Conservation (phyloP, 37 sponge, comb jelly and placozoan genomes). For the Halichondria panicea region DNA sequence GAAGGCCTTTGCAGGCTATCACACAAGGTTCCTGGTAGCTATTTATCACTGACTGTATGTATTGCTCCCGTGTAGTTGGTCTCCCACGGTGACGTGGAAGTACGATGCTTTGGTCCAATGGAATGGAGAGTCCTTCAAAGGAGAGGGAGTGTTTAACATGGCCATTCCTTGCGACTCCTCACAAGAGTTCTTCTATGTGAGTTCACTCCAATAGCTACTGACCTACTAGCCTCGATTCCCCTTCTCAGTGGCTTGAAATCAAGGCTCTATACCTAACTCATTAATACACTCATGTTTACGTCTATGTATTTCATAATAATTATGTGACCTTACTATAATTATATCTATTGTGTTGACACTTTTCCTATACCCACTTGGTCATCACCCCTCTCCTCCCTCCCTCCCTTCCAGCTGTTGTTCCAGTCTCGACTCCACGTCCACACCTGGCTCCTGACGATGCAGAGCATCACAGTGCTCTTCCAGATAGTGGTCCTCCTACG, state of each 20-base stretch:
- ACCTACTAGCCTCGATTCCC: not conserved
- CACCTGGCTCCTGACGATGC: slow-evolving; percentile 59
- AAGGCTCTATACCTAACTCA: too few species aligned
- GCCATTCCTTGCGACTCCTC: slow-evolving; percentile 77
- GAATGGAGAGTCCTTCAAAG: slow-evolving; percentile 67
- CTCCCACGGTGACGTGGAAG: slow-evolving; percentile 54
- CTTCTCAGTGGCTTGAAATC: too few species aligned
- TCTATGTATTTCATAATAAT: too few species aligned
- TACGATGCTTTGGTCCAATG: slow-evolving; percentile 56
- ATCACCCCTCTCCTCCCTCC: too few species aligned
- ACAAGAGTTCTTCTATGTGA: slow-evolving; percentile 80
- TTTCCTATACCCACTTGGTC: too few species aligned
- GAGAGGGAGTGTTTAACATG: slow-evolving; percentile 60
- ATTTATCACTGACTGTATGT: not conserved
- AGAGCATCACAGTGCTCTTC: slow-evolving; percentile 40
- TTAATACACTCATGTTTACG: too few species aligned
- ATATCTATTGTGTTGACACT: too few species aligned
- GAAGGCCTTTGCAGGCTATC: too few species aligned
- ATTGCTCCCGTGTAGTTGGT: slow-evolving; percentile 57
- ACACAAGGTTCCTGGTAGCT: not conserved
- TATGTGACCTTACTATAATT: too few species aligned
- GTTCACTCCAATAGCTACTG: slow-evolving; percentile 22
- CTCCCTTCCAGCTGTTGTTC: slow-evolving; percentile 22
- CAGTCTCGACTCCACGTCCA: slow-evolving; percentile 47
- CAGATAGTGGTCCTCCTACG: slow-evolving; percentile 57